Evolutionary conservation across 2,797 vertebrate species (phyloP), one percentile per base, ranked within the genome.

Genomic region (Leucoraja ocellata): DNA sequence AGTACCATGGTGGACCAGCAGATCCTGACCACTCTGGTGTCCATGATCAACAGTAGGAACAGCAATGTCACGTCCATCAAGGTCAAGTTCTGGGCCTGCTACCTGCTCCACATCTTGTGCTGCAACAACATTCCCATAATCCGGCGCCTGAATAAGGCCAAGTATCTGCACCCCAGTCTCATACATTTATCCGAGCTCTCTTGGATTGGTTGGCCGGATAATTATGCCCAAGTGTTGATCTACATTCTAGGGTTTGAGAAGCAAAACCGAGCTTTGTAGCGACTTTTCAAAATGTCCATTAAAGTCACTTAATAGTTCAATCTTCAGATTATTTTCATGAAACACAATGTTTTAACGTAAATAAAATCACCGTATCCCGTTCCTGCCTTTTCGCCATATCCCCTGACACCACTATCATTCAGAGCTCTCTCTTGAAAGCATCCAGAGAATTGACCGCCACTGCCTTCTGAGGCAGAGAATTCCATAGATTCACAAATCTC

Each of bases 151-250:
- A 90, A 65, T 36, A 93, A 88, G 2, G 7, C 4, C 23, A 0
- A 1, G 3, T 2, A 0, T 25, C n/a, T 95, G 0, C 93, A 93
- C 90, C 36, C 71, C 0, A 93, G 93, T 25, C 54, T 96, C 81
- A 93, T 95, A 71, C 21, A 4, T 0, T 18, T 95, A 39, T 93
- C 94, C 46, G 16, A 2, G 1, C 36, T 94, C 46, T 74, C 95
- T 4, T 95, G 94, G 94, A 28, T 23, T 14, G 94, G 94, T 32
- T 94, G 95, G 96, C 93, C 95, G 0, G 93, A 94, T 93, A 96
- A 94, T 93, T 94, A 94, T 1, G 79, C 95, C 0, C 84, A 93
- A 76, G 78, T 93, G 4, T 93, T 95, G 0, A 94, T 94, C 77
- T 84, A 90, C 61, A 94, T 96, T 11, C 36, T 95, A 58, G 93